Evolutionary conservation across 2,113 vertebrate genomes (phyloP).

Genomic region (mouse (Mus musculus)): DNA sequence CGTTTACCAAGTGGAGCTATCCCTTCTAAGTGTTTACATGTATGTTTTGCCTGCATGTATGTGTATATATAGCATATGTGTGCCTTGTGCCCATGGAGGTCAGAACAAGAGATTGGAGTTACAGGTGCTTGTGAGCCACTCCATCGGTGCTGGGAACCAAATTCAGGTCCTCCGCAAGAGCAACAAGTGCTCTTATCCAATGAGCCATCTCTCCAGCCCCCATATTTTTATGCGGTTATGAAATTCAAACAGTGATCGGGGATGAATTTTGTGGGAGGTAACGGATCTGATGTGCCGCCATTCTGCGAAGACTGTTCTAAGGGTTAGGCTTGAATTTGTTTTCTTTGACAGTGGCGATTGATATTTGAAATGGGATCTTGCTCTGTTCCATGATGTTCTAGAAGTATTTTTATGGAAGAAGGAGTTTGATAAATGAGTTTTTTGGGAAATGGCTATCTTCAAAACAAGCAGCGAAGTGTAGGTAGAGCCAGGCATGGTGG

Average conservation of each 20-base stretch:
- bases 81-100: neutral
- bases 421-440: slow-evolving; percentile 21
- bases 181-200: neutral
- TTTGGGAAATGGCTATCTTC: neutral
- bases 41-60: neutral
- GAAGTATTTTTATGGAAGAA: slow-evolving; percentile 48
- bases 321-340: neutral
- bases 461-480: neutral
- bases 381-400: neutral
- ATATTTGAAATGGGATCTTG: neutral
- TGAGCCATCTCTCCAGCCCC: neutral
- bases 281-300: neutral
- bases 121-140: neutral
- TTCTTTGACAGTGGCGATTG: neutral
- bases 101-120: neutral
- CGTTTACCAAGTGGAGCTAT: neutral
- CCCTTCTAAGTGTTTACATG: neutral
- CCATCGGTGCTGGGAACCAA: neutral
- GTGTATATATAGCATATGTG: neutral
- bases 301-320: slow-evolving; percentile 11
- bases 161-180: neutral
- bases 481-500: neutral
- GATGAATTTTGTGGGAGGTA: neutral
- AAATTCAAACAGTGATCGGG: neutral
- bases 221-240: neutral